A percentile compares a stretch with the other conserved stretches of the same genome.
Conservation (phyloP, 2,797 vertebrate species). For the Syndactyla subalaris region DNA sequence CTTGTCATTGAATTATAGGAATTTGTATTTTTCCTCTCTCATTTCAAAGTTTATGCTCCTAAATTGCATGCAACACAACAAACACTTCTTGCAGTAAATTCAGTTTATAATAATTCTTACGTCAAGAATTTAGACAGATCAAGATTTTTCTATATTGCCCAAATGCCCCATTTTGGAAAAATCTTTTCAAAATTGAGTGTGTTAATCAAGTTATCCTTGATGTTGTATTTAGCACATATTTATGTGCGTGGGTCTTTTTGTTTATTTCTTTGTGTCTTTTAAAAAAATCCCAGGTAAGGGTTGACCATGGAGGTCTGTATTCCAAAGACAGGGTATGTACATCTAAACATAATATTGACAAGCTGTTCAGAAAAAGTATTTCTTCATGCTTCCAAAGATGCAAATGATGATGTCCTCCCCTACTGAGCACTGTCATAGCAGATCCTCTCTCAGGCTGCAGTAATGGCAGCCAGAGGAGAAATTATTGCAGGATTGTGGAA, state of each 20-base stretch:
- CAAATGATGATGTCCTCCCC: not conserved
- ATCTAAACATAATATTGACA: not conserved
- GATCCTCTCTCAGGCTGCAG: not conserved
- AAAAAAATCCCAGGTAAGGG: not conserved
- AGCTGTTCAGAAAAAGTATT: not conserved
- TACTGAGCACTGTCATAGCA: not conserved
- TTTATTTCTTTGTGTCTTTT: not conserved
- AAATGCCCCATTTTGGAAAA: not conserved
- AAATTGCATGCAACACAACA: not conserved
- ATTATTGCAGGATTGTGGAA: not conserved
- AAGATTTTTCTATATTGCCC: not conserved
- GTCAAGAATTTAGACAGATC: not conserved
- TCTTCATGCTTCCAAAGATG: not conserved
- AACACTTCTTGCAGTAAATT: not conserved
- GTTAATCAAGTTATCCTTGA: not conserved
- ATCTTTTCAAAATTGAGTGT: not conserved
- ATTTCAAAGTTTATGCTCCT: not conserved
- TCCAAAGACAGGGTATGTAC: not conserved
- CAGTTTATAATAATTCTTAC: not conserved
- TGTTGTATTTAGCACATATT: not conserved
- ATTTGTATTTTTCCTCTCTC: constrained; percentile 23
- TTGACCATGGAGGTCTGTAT: not conserved
- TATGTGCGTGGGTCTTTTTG: not conserved
- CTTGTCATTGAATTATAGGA: constrained; percentile 16
- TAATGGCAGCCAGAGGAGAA: not conserved